These are phyloP conservation scores for Ptilonorhynchus violaceus DNA, from an alignment of 2,113 vertebrate genomes.

Conservation along the genomic window DNA sequence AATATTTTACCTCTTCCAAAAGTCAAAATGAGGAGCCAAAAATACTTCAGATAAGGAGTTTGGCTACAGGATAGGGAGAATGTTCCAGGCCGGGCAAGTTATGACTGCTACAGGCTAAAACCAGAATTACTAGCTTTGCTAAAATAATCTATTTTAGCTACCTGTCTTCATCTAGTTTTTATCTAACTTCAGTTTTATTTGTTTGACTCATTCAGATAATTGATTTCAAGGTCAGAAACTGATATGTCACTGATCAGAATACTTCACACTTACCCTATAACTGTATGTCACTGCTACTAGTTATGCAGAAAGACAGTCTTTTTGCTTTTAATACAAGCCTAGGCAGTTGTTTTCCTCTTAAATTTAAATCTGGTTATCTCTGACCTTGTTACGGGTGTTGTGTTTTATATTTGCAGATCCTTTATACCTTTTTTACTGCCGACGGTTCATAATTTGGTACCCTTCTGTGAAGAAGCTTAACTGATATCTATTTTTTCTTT, in stretches of 20 bases:
- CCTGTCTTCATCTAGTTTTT: neutral
- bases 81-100: neutral
- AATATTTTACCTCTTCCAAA: neutral
- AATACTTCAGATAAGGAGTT: neutral
- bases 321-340: neutral
- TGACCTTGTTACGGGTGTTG: neutral
- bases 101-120: neutral
- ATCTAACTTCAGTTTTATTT: neutral
- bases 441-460: neutral
- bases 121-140: neutral
- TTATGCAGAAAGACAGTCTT: neutral
- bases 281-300: neutral
- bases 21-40: neutral
- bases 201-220: neutral
- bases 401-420: neutral
- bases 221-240: neutral
- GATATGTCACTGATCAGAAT: neutral
- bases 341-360: neutral
- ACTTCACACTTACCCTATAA: neutral
- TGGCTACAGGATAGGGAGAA: neutral
- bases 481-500: neutral
- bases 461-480: neutral
- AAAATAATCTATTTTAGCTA: neutral
- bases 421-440: neutral
- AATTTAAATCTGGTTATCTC: neutral